phyloP scores from a whole-genome alignment of 2,888 invertebrate genomes.

The Tuta absoluta region DNA sequence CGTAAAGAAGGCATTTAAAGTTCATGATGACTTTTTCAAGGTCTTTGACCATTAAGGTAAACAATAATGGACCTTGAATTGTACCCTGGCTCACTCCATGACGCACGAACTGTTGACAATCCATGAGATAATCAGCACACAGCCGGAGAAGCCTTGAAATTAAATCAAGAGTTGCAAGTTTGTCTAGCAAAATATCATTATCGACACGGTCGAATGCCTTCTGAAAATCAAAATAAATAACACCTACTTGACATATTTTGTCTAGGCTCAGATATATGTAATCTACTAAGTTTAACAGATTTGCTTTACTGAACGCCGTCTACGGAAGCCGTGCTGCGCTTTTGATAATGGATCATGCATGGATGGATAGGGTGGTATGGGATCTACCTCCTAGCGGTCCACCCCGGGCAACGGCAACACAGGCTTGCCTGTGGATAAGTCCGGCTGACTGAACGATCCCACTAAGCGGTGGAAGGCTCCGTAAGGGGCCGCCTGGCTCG shows the following conservation, averaged over 20 bases:
- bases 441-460: too few species aligned
- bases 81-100: conserved; percentile 2
- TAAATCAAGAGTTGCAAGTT: neutral
- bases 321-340: neutral
- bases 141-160: neutral
- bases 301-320: neutral
- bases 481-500: too few species aligned
- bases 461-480: too few species aligned
- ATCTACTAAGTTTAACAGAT: neutral
- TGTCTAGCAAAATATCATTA: neutral
- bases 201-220: too few species aligned
- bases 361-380: too few species aligned
- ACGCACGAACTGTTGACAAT: conserved; percentile 2
- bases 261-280: neutral
- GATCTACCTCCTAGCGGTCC: too few species aligned
- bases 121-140: too few species aligned
- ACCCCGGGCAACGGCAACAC: too few species aligned
- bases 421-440: too few species aligned
- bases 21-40: neutral
- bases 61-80: neutral
- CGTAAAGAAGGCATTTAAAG: neutral
- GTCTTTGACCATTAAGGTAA: neutral
- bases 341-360: too few species aligned
- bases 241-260: neutral
- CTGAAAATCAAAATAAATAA: too few species aligned